These are phyloP conservation scores for Chrysolina oricalcia DNA, from an alignment of 2,888 invertebrate genomes.

Conservation along the genomic window DNA sequence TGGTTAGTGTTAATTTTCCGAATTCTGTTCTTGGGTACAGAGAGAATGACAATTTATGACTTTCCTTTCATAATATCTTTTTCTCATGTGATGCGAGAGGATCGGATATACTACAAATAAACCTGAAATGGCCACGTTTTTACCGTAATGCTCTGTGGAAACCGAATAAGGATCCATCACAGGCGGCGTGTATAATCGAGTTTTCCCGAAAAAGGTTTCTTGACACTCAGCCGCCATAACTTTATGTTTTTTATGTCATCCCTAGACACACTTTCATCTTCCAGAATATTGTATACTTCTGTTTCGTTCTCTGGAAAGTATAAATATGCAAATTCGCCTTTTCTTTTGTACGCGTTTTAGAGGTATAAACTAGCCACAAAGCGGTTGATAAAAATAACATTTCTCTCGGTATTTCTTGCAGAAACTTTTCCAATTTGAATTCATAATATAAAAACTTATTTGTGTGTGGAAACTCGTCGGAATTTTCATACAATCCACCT, in stretches of 20 bases:
- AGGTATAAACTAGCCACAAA: slow-evolving; percentile 48
- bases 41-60: too few relatives aligned
- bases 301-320: slow-evolving; percentile 45
- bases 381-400: slow-evolving; percentile 53
- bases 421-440: slow-evolving; percentile 53
- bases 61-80: neutral
- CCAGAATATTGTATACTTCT: slow-evolving; percentile 48
- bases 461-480: slow-evolving; percentile 21
- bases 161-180: slow-evolving; percentile 20
- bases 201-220: slow-evolving; percentile 38
- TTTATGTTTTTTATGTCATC: slow-evolving; percentile 48
- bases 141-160: slow-evolving; percentile 14
- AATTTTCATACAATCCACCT: slow-evolving; percentile 2
- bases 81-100: neutral
- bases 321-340: slow-evolving; percentile 47
- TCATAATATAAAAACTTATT: slow-evolving; percentile 50
- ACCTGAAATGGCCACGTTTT: slow-evolving; percentile 4
- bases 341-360: slow-evolving; percentile 42
- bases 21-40: too few relatives aligned
- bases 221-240: slow-evolving; percentile 39
- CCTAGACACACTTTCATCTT: slow-evolving; percentile 48
- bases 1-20: too few relatives aligned
- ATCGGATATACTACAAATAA: neutral
- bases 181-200: slow-evolving; percentile 1
- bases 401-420: slow-evolving; percentile 46